phyloP scores from a whole-genome alignment of 1,140 invertebrate genomes.

The Diachasma alloeum region DNA sequence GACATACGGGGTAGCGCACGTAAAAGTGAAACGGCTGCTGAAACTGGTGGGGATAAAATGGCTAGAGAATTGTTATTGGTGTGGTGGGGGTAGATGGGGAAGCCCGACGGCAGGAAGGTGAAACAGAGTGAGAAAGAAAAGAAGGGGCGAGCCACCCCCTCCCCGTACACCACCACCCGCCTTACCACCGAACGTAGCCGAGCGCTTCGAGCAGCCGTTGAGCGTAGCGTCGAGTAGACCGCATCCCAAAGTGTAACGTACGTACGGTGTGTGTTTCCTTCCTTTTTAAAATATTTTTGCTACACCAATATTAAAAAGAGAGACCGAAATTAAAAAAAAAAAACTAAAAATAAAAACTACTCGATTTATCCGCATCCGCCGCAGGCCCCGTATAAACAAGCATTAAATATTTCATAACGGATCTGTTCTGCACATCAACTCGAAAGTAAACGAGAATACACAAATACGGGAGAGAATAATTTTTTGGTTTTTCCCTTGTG shows the following conservation, averaged over 20 bases:
- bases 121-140: constrained; percentile 46
- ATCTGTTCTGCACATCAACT: no score
- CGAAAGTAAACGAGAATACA: no score
- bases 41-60: background rate
- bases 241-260: constrained; percentile 61
- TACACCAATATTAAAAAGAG: background rate
- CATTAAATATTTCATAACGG: no score
- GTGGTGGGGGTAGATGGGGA: background rate
- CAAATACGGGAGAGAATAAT: no score
- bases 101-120: constrained; percentile 26
- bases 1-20: no score
- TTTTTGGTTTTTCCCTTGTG: no score
- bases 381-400: no score
- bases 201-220: constrained; percentile 53
- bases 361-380: no score
- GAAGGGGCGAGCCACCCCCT: constrained; percentile 46
- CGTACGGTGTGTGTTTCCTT: constrained; percentile 42
- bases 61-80: background rate
- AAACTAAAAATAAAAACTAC: background rate
- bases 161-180: constrained; percentile 48
- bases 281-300: constrained; percentile 27
- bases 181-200: constrained; percentile 50
- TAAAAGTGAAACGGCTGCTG: background rate
- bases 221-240: constrained; percentile 63
- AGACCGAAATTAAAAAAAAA: background rate